Conservation (phyloP, 2,113 vertebrate genomes). For the Aptenodytes forsteri region DNA sequence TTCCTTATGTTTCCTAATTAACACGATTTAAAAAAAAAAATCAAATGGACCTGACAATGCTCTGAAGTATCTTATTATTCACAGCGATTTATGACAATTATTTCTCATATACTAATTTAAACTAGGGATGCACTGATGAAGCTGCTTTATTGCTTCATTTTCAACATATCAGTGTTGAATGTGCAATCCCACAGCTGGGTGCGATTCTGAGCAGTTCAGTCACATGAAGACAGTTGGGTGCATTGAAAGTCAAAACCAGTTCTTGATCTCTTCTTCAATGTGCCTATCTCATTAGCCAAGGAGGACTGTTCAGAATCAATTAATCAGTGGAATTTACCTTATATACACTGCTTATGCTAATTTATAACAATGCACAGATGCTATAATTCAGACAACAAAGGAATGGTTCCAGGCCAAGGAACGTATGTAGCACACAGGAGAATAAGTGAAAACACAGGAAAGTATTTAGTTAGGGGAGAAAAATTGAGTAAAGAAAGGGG, state of each 20-base stretch:
- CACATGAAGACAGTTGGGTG: background rate
- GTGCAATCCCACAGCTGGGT: background rate
- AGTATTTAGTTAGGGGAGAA: background rate
- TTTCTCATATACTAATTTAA: background rate
- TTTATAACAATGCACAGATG: background rate
- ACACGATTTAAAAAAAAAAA: background rate
- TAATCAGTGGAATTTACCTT: background rate
- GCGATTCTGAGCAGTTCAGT: background rate
- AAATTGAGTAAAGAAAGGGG: background rate
- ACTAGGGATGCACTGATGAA: background rate
- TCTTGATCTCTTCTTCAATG: background rate
- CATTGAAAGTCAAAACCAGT: background rate
- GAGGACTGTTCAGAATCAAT: background rate
- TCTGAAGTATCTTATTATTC: constrained; percentile 13
- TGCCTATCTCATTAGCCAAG: background rate
- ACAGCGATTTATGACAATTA: background rate
- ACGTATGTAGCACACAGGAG: rapidly evolving
- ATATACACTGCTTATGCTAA: background rate
- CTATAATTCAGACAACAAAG: background rate
- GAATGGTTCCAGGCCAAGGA: background rate
- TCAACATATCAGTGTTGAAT: background rate
- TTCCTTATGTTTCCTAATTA: constrained; percentile 33
- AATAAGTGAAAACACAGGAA: background rate
- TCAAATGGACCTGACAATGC: background rate
- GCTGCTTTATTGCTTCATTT: background rate